phyloP scores from a whole-genome alignment of 2,113 vertebrate species.

The Phaethornis superciliosus region DNA sequence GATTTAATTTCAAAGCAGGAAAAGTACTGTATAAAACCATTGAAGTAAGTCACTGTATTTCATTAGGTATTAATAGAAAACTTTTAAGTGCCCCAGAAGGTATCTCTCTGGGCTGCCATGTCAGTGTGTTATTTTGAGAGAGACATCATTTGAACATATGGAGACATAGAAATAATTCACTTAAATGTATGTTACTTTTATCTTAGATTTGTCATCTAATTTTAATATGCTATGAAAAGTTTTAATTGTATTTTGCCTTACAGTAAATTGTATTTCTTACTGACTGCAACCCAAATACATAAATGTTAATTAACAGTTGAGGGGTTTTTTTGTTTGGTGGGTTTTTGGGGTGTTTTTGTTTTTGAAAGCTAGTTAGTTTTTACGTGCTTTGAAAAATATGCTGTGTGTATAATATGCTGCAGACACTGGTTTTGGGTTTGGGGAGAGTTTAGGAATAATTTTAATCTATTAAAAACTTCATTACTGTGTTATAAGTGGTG shows the following conservation, averaged over 20 bases:
- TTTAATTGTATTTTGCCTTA: not conserved
- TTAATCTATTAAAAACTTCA: not conserved
- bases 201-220: constrained; percentile 16
- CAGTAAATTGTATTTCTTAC: not conserved
- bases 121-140: not conserved
- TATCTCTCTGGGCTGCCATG: constrained; percentile 14
- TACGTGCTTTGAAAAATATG: not conserved
- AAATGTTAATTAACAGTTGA: not conserved
- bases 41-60: constrained; percentile 43
- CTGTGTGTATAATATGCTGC: not conserved
- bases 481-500: not conserved
- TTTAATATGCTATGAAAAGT: constrained; percentile 25
- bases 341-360: not conserved
- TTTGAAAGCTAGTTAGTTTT: not conserved
- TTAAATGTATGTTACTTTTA: constrained; percentile 43
- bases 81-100: constrained; percentile 31
- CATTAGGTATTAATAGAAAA: constrained; percentile 56
- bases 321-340: not conserved
- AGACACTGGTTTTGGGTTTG: not conserved
- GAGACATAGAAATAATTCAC: constrained; percentile 18
- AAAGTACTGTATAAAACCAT: not conserved
- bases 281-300: not conserved
- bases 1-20: constrained; percentile 35
- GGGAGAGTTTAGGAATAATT: not conserved
- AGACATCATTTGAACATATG: constrained; percentile 4